These are phyloP conservation scores for Galbula dea DNA, from an alignment of 2,113 vertebrate genomes.

Conservation along the genomic window DNA sequence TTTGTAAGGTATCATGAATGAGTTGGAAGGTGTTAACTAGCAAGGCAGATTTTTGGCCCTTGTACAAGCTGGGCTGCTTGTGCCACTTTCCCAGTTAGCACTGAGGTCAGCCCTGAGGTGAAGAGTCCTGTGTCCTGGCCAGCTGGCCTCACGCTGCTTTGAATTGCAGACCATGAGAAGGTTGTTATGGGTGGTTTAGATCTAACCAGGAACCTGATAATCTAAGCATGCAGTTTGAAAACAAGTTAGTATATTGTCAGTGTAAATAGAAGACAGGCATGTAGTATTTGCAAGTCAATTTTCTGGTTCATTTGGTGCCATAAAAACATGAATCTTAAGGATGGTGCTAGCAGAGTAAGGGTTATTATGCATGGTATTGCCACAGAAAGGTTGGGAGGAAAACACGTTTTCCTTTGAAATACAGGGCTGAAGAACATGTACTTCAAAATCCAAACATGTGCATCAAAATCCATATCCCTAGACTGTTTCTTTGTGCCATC, in stretches of 20 bases:
- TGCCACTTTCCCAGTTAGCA: no score
- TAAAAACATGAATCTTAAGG: background rate
- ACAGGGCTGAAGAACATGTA: background rate
- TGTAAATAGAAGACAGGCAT: background rate
- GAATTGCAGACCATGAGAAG: background rate
- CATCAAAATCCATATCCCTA: conserved; percentile 39
- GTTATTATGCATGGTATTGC: background rate
- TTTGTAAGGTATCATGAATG: fast-evolving
- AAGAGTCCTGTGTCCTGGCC: fast-evolving
- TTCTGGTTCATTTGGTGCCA: background rate
- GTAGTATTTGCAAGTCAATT: conserved; percentile 4
- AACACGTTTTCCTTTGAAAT: conserved; percentile 17
- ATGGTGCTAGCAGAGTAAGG: background rate
- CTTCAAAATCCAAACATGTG: no score
- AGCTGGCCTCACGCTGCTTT: background rate
- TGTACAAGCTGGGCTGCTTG: background rate
- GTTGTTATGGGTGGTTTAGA: background rate
- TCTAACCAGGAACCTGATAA: background rate
- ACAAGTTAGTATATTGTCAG: background rate
- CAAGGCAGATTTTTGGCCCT: fast-evolving
- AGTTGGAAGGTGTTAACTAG: fast-evolving
- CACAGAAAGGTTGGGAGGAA: background rate
- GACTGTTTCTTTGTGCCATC: background rate
- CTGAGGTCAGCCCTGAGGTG: background rate
- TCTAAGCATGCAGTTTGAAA: background rate